These are phyloP conservation scores for Epinephelus fuscoguttatus DNA, from an alignment of 2,113 vertebrate species.

Conservation along the genomic window DNA sequence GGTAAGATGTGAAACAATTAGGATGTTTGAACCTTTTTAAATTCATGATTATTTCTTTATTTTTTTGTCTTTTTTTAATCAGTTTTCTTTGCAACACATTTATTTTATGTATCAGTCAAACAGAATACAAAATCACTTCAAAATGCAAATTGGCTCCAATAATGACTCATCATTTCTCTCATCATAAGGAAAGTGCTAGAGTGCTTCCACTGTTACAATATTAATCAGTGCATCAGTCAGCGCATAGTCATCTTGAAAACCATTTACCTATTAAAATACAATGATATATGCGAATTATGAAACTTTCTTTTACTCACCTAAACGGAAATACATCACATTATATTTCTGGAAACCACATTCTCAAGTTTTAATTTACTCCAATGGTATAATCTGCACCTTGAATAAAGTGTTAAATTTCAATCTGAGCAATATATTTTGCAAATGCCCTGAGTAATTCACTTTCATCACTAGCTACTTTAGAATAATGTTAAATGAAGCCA, in stretches of 20 bases:
- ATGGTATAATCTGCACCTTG: neutral
- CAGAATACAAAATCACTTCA: neutral
- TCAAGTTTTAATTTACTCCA: neutral
- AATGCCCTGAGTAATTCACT: neutral
- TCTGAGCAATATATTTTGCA: neutral
- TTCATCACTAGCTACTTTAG: neutral
- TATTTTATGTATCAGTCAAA: neutral
- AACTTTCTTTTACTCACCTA: neutral
- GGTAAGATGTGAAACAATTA: slow-evolving; percentile 84
- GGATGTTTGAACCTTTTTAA: neutral
- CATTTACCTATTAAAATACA: slow-evolving; percentile 10
- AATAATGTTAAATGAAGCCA: slow-evolving; percentile 13
- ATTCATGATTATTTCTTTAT: neutral
- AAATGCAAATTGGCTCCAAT: neutral
- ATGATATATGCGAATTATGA: neutral
- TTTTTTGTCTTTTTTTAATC: neutral
- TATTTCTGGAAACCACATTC: neutral
- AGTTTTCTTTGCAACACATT: neutral
- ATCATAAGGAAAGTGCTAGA: neutral
- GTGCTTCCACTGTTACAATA: neutral
- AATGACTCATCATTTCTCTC: slow-evolving; percentile 35
- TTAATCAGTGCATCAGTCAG: slow-evolving; percentile 1
- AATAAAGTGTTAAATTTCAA: neutral
- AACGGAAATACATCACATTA: slow-evolving; percentile 3
- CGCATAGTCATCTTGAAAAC: neutral